These are phyloP conservation scores for Pungitius pungitius DNA, from an alignment of 2,113 vertebrate species.

Conservation along the genomic window DNA sequence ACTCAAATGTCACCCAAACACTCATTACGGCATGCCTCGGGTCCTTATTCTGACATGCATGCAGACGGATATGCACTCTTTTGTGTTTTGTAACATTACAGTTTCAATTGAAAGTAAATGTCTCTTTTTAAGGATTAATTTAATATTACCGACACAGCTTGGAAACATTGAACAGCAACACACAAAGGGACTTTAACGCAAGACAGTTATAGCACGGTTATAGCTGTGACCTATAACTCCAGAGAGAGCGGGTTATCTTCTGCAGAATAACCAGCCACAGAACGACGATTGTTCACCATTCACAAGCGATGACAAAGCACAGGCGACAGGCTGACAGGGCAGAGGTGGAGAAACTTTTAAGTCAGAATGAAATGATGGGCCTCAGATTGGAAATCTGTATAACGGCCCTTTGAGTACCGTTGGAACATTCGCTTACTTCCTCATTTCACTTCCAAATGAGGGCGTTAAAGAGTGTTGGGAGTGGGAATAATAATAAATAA, in stretches of 20 bases:
- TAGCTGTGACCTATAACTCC: background rate
- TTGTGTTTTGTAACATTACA: background rate
- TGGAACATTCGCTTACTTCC: conserved; percentile 43
- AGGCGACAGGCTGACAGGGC: background rate
- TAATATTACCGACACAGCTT: background rate
- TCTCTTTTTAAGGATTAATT: background rate
- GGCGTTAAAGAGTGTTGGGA: conserved; percentile 48
- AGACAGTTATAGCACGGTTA: background rate
- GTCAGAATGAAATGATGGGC: conserved; percentile 34
- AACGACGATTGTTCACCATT: background rate
- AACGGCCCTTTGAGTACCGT: conserved; percentile 45
- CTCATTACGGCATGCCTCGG: conserved; percentile 38
- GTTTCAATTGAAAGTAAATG: conserved; percentile 10
- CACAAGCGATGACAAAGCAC: background rate
- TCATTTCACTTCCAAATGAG: conserved; percentile 53
- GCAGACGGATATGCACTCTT: conserved; percentile 15
- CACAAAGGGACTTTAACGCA: background rate
- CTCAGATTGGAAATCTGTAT: conserved; percentile 49
- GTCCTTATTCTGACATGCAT: conserved; percentile 38
- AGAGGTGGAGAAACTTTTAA: conserved; percentile 8
- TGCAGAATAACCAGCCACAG: background rate
- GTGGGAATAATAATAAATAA: conserved; percentile 4
- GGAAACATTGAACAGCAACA: conserved; percentile 12
- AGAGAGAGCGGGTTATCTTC: background rate
- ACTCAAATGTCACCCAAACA: conserved; percentile 51